Evolutionary conservation across 1,140 invertebrate genomes (phyloP).

Genomic region (Camponotus vicinus): DNA sequence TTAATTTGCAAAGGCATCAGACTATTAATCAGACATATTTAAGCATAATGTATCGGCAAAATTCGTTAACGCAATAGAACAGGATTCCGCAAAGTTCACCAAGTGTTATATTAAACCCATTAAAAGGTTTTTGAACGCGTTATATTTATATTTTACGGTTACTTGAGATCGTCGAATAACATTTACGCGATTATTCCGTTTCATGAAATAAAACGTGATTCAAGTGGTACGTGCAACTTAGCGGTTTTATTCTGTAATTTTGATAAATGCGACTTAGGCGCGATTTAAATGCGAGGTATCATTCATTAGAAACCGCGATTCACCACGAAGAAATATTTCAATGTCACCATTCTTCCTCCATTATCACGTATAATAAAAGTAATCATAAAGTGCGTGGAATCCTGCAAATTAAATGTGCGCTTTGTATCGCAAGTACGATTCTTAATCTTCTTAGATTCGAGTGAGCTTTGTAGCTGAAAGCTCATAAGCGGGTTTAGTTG

Average conservation of each 20-base stretch:
- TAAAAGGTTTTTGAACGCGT: background rate
- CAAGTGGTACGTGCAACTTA: conserved; percentile 18
- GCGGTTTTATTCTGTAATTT: conserved; percentile 6
- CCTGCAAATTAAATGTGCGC: background rate
- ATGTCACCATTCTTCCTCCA: background rate
- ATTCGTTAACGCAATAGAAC: background rate
- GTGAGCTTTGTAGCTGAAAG: background rate
- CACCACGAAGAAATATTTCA: conserved; percentile 29
- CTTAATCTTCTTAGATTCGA: conserved; percentile 21
- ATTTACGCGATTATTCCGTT: background rate
- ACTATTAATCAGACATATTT: conserved; percentile 1
- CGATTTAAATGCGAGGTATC: conserved; percentile 24
- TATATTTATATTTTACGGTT: conserved; percentile 39
- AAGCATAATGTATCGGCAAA: conserved; percentile 21
- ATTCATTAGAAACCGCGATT: conserved; percentile 17
- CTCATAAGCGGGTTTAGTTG: background rate
- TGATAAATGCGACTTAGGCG: conserved; percentile 34
- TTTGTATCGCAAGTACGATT: conserved; percentile 16
- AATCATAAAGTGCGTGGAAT: background rate
- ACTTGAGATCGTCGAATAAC: conserved; percentile 22
- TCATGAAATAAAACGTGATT: background rate
- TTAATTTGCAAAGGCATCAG: background rate
- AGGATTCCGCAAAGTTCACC: background rate
- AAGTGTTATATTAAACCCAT: background rate
- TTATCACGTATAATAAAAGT: conserved; percentile 8